A percentile compares a stretch with the other conserved stretches of the same genome.
Conservation (phyloP, 2,888 invertebrate genomes). For the Drosophila sordidula region DNA sequence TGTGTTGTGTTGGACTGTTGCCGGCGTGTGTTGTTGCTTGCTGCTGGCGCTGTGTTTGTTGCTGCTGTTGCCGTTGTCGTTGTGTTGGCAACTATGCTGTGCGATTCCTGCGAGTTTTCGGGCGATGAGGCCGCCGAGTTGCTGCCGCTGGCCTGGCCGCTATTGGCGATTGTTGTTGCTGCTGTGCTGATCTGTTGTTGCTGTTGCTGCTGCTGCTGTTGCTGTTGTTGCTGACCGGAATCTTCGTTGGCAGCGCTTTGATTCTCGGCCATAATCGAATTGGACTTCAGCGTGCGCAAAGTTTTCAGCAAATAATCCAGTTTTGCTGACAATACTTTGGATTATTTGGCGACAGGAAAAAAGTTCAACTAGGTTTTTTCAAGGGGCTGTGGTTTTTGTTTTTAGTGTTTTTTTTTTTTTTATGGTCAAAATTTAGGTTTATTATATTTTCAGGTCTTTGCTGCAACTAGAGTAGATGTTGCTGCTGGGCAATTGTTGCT, state of each 20-base stretch:
- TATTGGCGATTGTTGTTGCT: slow-evolving; percentile 53
- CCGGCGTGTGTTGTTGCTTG: slow-evolving; percentile 30
- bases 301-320: slow-evolving; percentile 84
- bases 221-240: slow-evolving; percentile 83
- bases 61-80: slow-evolving; percentile 28
- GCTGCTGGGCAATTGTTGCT: slow-evolving; percentile 37
- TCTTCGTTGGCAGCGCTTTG: slow-evolving; percentile 85
- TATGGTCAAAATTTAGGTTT: neutral
- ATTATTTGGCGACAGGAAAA: slow-evolving; percentile 57
- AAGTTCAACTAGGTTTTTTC: neutral
- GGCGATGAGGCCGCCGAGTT: slow-evolving; percentile 80
- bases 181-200: slow-evolving; percentile 57
- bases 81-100: slow-evolving; percentile 51
- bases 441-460: neutral
- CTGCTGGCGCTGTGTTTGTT: slow-evolving; percentile 29
- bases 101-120: slow-evolving; percentile 79
- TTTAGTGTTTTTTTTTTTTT: slow-evolving; percentile 9
- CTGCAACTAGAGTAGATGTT: slow-evolving; percentile 34
- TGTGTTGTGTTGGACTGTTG: slow-evolving; percentile 29
- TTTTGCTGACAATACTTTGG: slow-evolving; percentile 73
- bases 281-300: slow-evolving; percentile 83
- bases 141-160: slow-evolving; percentile 37
- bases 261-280: slow-evolving; percentile 85
- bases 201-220: slow-evolving; percentile 49
- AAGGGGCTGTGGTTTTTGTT: neutral